phyloP scores from a whole-genome alignment of 1,140 invertebrate species.

The Nephila pilipes region DNA sequence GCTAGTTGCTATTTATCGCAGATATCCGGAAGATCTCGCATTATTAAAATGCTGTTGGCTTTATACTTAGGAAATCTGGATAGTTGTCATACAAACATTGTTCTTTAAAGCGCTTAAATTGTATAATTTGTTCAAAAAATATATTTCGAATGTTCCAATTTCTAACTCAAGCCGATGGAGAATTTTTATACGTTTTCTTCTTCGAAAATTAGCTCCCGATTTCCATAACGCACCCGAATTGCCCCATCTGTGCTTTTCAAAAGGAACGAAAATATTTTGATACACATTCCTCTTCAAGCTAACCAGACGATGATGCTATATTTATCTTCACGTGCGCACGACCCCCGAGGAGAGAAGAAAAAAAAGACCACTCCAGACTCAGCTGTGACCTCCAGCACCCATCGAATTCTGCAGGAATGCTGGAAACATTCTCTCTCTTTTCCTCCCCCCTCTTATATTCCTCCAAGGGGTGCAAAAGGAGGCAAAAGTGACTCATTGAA shows the following conservation, averaged over 20 bases:
- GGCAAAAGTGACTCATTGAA: neutral
- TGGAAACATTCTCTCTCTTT: neutral
- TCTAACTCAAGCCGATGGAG: too few relatives aligned
- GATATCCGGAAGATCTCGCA: too few relatives aligned
- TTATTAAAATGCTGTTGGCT: too few relatives aligned
- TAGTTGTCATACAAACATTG: too few relatives aligned
- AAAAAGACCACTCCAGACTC: neutral
- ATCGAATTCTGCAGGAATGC: conserved; percentile 16
- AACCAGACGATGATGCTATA: conserved; percentile 4
- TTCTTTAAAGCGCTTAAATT: too few relatives aligned
- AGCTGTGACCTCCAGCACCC: neutral
- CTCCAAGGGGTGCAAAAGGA: neutral
- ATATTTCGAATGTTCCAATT: too few relatives aligned
- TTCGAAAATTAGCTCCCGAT: neutral
- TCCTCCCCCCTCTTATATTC: neutral
- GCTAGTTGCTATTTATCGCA: too few relatives aligned
- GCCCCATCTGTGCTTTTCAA: neutral
- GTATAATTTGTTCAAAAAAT: too few relatives aligned
- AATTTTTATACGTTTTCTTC: neutral
- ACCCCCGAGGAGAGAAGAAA: neutral
- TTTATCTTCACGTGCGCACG: conserved; percentile 1
- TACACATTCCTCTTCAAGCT: neutral
- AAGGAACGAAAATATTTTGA: conserved; percentile 26
- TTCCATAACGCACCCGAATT: neutral
- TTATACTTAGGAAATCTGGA: too few relatives aligned